A percentile compares a stretch with the other conserved stretches of the same genome.
phyloP scores from a whole-genome alignment of 2,113 vertebrate species.

The Fregata magnificens region DNA sequence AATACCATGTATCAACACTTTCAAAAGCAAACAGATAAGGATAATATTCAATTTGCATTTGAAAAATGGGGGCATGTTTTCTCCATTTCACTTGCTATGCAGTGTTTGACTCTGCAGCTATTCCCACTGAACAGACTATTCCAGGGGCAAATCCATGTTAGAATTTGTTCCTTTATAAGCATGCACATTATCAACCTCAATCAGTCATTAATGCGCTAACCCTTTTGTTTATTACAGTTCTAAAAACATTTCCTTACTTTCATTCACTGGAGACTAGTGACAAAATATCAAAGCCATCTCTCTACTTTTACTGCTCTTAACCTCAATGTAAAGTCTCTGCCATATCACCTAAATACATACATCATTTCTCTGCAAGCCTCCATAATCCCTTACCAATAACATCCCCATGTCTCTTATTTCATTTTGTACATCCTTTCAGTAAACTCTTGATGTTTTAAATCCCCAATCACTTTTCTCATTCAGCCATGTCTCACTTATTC shows the following conservation, averaged over 20 bases:
- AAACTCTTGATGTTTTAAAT: conserved; percentile 16
- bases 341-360: neutral
- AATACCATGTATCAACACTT: neutral
- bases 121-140: neutral
- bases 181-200: neutral
- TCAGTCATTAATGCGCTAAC: neutral
- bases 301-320: neutral
- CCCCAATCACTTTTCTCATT: neutral
- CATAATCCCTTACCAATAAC: neutral
- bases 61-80: neutral
- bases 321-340: neutral
- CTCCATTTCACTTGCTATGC: neutral
- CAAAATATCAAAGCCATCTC: neutral
- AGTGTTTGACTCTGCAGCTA: neutral
- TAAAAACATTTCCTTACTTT: neutral
- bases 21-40: neutral
- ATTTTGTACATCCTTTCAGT: neutral
- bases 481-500: neutral
- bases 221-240: neutral
- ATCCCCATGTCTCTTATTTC: neutral
- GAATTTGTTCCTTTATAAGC: neutral
- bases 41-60: neutral
- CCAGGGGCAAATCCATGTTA: neutral
- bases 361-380: neutral
- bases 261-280: neutral